Evolutionary conservation across 2,113 vertebrate genomes (phyloP).

Genomic region (Forbesichthys agassizii): DNA sequence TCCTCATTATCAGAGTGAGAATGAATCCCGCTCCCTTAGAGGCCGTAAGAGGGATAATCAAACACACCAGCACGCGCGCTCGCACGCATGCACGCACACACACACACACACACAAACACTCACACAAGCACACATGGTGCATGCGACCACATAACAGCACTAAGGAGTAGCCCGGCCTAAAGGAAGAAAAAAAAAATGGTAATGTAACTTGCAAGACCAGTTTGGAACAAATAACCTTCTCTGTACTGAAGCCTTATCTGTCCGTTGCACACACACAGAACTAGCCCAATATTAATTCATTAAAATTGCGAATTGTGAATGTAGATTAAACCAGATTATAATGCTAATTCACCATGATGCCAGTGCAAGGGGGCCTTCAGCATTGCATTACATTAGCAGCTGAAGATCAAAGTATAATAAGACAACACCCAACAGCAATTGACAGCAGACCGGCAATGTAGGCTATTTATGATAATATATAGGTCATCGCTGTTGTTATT

Average conservation of each 20-base stretch:
- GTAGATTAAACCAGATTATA: constrained; percentile 53
- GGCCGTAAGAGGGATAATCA: constrained; percentile 69
- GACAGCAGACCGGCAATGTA: constrained; percentile 57
- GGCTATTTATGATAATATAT: constrained; percentile 67
- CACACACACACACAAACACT: constrained; percentile 26
- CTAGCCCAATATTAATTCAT: constrained; percentile 31
- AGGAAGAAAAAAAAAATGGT: constrained; percentile 14
- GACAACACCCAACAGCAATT: constrained; percentile 61
- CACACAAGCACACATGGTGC: constrained; percentile 10
- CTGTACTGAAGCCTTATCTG: not conserved
- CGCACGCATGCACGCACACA: not conserved
- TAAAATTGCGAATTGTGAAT: constrained; percentile 39
- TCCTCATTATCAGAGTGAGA: constrained; percentile 75
- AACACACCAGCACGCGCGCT: constrained; percentile 53
- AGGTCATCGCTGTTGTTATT: constrained; percentile 52
- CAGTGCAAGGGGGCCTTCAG: constrained; percentile 45
- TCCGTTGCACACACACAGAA: constrained; percentile 17
- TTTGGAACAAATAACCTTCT: constrained; percentile 7
- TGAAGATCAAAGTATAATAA: constrained; percentile 67
- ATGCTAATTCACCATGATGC: constrained; percentile 58
- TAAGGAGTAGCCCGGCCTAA: constrained; percentile 9
- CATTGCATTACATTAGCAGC: constrained; percentile 47
- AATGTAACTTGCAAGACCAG: constrained; percentile 12
- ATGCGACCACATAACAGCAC: constrained; percentile 7
- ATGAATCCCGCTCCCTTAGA: constrained; percentile 72